Percentiles rank a stretch among this genome's conserved stretches.
Evolutionary conservation across 2,888 invertebrate species (phyloP).

Genomic region (Diarsia rubi): DNA sequence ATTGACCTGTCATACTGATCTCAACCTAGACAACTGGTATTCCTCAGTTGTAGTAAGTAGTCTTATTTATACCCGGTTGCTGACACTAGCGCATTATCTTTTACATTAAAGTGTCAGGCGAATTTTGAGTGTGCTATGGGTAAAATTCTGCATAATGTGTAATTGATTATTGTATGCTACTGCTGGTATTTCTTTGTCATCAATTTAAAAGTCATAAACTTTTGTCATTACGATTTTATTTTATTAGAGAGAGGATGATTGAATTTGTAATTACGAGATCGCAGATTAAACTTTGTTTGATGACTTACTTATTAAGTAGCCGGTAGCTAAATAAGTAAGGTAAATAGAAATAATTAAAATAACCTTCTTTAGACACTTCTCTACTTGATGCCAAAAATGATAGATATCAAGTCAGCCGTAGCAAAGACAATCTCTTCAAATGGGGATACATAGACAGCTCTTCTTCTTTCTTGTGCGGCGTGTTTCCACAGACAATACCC

Average conservation of each 20-base stretch:
- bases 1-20: not conserved
- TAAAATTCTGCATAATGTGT: not conserved
- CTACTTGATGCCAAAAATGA: not conserved
- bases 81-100: not conserved
- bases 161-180: not conserved
- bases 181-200: constrained; percentile 2
- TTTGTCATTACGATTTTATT: constrained; percentile 8
- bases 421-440: too few relatives aligned
- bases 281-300: not conserved
- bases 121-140: not conserved
- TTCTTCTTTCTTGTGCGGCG: too few relatives aligned
- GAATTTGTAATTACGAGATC: not conserved
- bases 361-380: not conserved
- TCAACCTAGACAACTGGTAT: not conserved
- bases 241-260: not conserved
- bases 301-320: not conserved
- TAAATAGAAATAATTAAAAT: not conserved
- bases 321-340: not conserved
- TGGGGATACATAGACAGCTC: too few relatives aligned
- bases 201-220: not conserved
- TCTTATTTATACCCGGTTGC: not conserved
- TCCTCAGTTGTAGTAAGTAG: not conserved
- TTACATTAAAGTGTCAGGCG: not conserved
- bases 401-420: too few relatives aligned
- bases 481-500: too few relatives aligned